Evolutionary conservation across 2,113 vertebrate species (phyloP), one percentile per base, ranked within the genome.

Genomic region (Bufo gargarizans): DNA sequence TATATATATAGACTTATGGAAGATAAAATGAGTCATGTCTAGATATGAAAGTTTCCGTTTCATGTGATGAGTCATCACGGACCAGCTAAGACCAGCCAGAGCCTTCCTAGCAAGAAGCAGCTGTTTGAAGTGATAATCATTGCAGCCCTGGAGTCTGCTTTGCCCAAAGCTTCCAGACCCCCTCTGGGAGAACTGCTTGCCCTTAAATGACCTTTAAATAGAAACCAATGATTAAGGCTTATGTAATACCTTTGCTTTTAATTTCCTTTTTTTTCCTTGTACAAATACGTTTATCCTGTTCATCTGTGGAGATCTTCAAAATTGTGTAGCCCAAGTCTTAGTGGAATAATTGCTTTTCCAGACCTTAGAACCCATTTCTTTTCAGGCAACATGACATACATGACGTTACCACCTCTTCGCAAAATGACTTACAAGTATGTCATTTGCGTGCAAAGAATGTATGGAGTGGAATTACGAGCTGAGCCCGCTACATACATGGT

Each of bases 31-130:
- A 76, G 88, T 92, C 81, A 90, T 50, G 69, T 63, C 91, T 90
- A 81, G 61, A 88, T 33, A 83, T 91, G 89, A 47, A 84, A 47
- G 0, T 82, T 90, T 87, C 69, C 45, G 63, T 89, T 94, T 91
- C 90, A 80, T 88, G 56, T 93, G 92, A 12, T 95, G 93, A 93
- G 94, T 95, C 93, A 93, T 92, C 91, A 14, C 56, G 90, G 88
- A 82, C 83, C 78, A 92, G 90, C 76, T 77, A 84, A 53, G 86
- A 59, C 50, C 49, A 4, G 59, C 80, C 85, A 2, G 58, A 74
- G 89, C 74, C 65, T 61, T 33, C 12, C 0, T 33, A 88, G 86
- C 61, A 0, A 17, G 55, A 87, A 91, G 74, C 89, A 92, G 88
- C 84, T 91, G 88, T 77, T 85, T 63, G 12, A 45, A 90, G 78